phyloP scores from a whole-genome alignment of 2,113 vertebrate species.

The Damaliscus lunatus region DNA sequence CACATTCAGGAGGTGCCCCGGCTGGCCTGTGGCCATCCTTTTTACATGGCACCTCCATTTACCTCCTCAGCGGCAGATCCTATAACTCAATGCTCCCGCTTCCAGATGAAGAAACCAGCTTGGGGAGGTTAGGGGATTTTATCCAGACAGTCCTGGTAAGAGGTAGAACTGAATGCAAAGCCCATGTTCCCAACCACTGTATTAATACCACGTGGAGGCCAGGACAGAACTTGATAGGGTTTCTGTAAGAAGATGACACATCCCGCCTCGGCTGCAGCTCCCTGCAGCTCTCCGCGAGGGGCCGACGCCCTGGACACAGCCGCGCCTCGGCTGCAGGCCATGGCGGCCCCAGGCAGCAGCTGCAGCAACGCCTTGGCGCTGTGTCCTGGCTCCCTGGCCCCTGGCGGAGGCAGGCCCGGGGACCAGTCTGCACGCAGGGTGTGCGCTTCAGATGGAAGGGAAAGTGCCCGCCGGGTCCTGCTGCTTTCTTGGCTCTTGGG shows the following conservation, averaged over 20 bases:
- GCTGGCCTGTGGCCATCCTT: accelerated
- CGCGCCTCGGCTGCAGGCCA: background rate
- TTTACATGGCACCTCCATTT: accelerated
- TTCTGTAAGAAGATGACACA: background rate
- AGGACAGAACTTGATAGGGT: accelerated
- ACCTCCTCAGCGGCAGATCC: background rate
- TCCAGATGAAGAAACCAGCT: background rate
- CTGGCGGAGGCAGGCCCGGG: accelerated
- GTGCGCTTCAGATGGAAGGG: background rate
- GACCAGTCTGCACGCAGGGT: background rate
- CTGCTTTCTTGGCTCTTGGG: background rate
- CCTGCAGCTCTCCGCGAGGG: accelerated
- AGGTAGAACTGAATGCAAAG: background rate
- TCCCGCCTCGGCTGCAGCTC: accelerated
- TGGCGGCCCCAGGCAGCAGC: background rate
- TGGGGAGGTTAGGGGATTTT: background rate
- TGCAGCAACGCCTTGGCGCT: background rate
- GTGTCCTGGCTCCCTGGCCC: background rate
- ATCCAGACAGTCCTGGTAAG: background rate
- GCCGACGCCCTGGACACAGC: accelerated
- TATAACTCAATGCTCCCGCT: accelerated
- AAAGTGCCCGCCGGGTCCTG: accelerated
- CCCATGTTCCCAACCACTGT: accelerated
- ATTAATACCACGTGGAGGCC: accelerated
- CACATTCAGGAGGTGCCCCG: accelerated